Conservation (phyloP, 2,888 invertebrate genomes). For the Caradrina kadenii region DNA sequence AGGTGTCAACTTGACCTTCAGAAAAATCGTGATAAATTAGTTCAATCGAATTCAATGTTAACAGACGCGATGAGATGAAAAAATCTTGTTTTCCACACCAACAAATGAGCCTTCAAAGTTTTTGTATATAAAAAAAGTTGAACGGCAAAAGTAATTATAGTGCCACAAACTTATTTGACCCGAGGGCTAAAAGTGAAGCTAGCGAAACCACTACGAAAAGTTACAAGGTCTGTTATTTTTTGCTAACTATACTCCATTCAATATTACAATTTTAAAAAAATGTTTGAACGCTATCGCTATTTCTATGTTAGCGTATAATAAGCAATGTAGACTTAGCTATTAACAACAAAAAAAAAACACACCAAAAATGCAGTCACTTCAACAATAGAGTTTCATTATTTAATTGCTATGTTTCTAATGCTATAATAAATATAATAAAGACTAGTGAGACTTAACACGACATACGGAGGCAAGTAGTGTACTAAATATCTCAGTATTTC, state of each 20-base stretch:
- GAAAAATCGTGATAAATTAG: slow-evolving; percentile 22
- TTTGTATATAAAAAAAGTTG: neutral
- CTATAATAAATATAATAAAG: too few species aligned
- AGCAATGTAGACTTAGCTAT: too few species aligned
- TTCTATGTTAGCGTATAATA: too few species aligned
- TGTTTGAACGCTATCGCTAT: too few species aligned
- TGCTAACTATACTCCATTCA: neutral
- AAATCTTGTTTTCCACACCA: neutral
- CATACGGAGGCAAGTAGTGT: too few species aligned
- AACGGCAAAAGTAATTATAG: neutral
- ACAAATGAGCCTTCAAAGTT: slow-evolving; percentile 1
- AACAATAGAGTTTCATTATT: too few species aligned
- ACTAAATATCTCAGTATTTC: too few species aligned
- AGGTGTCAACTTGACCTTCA: neutral
- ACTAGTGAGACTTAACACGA: too few species aligned
- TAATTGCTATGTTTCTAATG: too few species aligned
- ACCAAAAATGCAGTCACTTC: too few species aligned
- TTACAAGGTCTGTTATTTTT: neutral
- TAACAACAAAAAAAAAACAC: too few species aligned
- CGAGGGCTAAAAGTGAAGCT: neutral
- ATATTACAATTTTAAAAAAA: too few species aligned
- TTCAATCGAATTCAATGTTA: neutral
- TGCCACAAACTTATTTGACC: neutral
- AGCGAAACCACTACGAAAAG: neutral
- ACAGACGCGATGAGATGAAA: neutral